Conservation (phyloP, 1,140 invertebrate species). For the Orchestia grillus region DNA sequence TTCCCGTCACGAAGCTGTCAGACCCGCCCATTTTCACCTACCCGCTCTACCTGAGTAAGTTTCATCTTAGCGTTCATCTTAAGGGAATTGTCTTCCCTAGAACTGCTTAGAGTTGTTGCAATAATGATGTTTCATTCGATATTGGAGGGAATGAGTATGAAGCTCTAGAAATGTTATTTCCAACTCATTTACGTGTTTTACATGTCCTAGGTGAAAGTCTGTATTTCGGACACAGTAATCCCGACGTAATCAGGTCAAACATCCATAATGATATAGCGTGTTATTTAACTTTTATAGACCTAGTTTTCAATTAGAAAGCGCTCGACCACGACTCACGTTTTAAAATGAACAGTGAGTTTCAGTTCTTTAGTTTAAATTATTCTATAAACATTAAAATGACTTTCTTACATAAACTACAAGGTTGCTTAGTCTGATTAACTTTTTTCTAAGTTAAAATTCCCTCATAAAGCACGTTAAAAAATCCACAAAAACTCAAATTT, state of each 20-base stretch:
- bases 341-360: background rate
- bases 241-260: background rate
- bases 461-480: background rate
- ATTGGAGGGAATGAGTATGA: background rate
- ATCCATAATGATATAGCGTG: background rate
- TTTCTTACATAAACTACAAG: background rate
- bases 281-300: background rate
- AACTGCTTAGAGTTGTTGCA: background rate
- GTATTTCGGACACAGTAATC: background rate
- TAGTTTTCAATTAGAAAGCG: background rate
- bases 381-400: background rate
- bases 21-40: conserved; percentile 38
- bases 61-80: conserved; percentile 11
- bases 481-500: background rate
- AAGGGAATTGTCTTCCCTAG: background rate
- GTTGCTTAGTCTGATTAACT: background rate
- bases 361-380: background rate
- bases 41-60: conserved; percentile 41
- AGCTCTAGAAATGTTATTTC: background rate
- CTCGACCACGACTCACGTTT: background rate
- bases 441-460: background rate
- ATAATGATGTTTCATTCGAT: background rate
- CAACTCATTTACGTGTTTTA: background rate
- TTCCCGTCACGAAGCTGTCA: background rate
- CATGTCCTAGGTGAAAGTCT: background rate